Conservation (phyloP, 2,888 invertebrate genomes). For the Nycteola revayana region DNA sequence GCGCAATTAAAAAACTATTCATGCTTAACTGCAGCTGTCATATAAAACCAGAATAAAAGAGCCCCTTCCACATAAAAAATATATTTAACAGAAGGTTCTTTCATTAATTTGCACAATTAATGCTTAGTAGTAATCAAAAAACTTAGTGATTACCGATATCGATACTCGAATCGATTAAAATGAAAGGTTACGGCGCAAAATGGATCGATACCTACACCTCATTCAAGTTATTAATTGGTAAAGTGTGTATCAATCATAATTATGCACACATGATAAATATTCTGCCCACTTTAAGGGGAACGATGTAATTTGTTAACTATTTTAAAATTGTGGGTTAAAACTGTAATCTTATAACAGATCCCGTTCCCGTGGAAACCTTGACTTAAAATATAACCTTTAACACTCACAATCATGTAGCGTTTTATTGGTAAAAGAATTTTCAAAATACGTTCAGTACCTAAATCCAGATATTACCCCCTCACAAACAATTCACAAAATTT, state of each 20-base stretch:
- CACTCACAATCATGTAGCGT: no score
- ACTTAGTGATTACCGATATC: slow-evolving; percentile 47
- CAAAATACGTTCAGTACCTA: no score
- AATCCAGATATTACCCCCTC: no score
- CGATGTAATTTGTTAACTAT: slow-evolving; percentile 13
- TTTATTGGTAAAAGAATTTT: no score
- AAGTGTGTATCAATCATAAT: slow-evolving; percentile 51
- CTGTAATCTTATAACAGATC: no score
- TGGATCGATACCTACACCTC: slow-evolving; percentile 30
- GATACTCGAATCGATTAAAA: slow-evolving; percentile 45
- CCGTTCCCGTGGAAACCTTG: no score
- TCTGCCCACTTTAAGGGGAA: slow-evolving; percentile 9
- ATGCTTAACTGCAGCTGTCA: slow-evolving; percentile 34
- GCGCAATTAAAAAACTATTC: slow-evolving; percentile 33
- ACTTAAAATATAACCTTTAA: no score
- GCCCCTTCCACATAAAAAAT: slow-evolving; percentile 2
- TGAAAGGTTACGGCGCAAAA: slow-evolving; percentile 49
- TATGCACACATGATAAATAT: slow-evolving; percentile 36
- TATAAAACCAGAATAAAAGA: slow-evolving; percentile 21
- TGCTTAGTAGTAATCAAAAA: slow-evolving; percentile 26
- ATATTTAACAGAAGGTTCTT: slow-evolving; percentile 17
- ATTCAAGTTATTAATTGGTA: slow-evolving; percentile 44
- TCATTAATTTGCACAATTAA: slow-evolving; percentile 18
- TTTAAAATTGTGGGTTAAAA: slow-evolving; percentile 8
- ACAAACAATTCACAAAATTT: no score